Base-by-base conservation (phyloP, 2,797 vertebrate species). In the Euthynnus affinis region DNA sequence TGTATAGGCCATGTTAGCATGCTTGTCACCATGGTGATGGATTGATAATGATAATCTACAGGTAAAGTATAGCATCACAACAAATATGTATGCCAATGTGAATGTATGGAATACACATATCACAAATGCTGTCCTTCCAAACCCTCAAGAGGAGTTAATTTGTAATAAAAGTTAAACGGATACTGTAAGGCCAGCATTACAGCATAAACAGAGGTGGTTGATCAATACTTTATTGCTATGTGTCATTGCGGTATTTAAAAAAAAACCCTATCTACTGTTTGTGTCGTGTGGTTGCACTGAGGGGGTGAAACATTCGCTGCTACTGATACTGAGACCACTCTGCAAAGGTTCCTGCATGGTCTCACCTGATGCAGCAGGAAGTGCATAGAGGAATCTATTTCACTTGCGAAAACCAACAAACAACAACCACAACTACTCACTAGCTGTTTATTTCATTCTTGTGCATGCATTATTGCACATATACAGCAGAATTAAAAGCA, bases 261-360 rank as follows among this genome's bases (percentile, higher is more conserved):
- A 81, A 74, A 66, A 66, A 4, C 22, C 18, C 52, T 69, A 46
- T 23, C 15, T 49, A n/a, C 48, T 37, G 3, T 5, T 1, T n/a
- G 1, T 44, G 37, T 10, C 0, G 0, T 88, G 86, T 29, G 74
- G 86, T 88, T 75, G 25, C 25, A 66, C 20, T 51, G 64, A 40
- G 68, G 76, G 67, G 53, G 29, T 17, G 74, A 37, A 15, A 70
- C 9, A 27, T 58, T 34, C 48, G 17, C 22, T 44, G 70, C 49
- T 23, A 52, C 9, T 52, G 42, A 4, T 66, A 44, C 64, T 76
- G 71, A 80, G 87, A 89, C 87, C 81, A 80, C 78, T 80, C 27
- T 52, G 71, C 44, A 65, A 48, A 76, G 2, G 18, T 34, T 58
- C 3, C 40, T 44, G 22, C 5, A 2, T 0, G 0, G 23, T 20